Base-by-base conservation (phyloP, 2,113 vertebrate genomes). In the Cromileptes altivelis region DNA sequence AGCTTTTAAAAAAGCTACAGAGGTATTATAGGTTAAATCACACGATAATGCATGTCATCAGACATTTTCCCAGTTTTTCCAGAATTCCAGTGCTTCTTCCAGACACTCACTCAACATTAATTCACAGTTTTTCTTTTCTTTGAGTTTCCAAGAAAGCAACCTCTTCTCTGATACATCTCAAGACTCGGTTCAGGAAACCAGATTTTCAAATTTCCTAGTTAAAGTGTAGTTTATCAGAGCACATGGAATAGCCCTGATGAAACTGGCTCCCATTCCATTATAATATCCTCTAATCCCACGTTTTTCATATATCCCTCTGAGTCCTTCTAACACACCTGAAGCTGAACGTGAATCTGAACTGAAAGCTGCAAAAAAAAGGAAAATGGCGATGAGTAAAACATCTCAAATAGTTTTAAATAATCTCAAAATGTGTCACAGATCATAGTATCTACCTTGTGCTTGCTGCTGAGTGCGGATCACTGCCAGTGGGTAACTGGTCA, bases 391-490 rank as follows among this genome's bases (percentile, higher is more conserved):
- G 45, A 89, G 10, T 65, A 45, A 71, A 82, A 62, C 53, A 57
- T 37, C 9, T 65, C 37, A 47, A 13, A 47, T 23, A 17, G 40
- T 65, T 67, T 67, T 0, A 25, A 56, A 78, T 57, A 0, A 60
- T 8, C 25, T 45, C 4, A 70, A 53, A 60, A 17, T 55, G 30
- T 70, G 37, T 64, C 15, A 37, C 5, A 61, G 1, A 33, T 68
- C 2, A 45, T 45, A 55, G 73, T 27, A 10, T 80, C 78, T 90
- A 95, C 95, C 95, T 82, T 92, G 92, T 1, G 95, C 94, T 81
- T 96, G 95, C 78, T 94, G 94, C 74, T 95, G 94, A 12, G 94
- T 96, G 65, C 95, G 85, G 74, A 95, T 95, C 72, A 95, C 91
- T 1, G 95, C 95, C 71, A 95, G 84, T 0, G 95, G 95, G 80